These are phyloP conservation scores for Phocides pigmalion DNA, from an alignment of 1,140 invertebrate genomes.

Conservation along the genomic window DNA sequence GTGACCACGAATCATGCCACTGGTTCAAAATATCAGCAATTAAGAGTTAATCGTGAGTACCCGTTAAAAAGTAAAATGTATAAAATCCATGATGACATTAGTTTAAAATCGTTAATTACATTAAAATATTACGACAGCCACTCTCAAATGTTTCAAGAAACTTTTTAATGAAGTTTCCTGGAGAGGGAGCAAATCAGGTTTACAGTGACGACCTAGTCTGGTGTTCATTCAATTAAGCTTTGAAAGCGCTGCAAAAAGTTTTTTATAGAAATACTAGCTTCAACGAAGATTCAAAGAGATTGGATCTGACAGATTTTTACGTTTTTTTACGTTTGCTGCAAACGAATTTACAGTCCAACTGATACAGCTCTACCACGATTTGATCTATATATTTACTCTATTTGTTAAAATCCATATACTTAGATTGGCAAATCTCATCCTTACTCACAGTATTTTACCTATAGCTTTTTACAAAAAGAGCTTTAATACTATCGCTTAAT, in stretches of 20 bases:
- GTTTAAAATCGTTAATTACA: no score
- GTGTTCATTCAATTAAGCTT: conserved; percentile 40
- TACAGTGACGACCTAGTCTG: conserved; percentile 29
- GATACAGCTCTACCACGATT: no score
- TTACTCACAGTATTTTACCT: not conserved
- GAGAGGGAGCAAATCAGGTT: conserved; percentile 36
- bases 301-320: conserved; percentile 2
- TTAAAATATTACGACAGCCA: not conserved
- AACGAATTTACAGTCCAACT: no score
- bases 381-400: no score
- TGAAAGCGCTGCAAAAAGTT: conserved; percentile 36
- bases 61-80: no score
- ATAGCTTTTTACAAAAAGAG: not conserved
- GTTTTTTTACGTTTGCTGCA: no score
- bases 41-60: no score
- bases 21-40: no score
- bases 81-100: no score
- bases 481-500: not conserved
- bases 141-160: conserved; percentile 8
- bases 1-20: no score
- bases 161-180: conserved; percentile 10
- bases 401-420: no score
- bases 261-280: conserved; percentile 11
- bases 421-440: no score
- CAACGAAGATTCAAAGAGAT: conserved; percentile 10